Evolutionary conservation across 2,888 invertebrate species (phyloP), one percentile per base, ranked within the genome.

Genomic region (Lucinisca nassula): DNA sequence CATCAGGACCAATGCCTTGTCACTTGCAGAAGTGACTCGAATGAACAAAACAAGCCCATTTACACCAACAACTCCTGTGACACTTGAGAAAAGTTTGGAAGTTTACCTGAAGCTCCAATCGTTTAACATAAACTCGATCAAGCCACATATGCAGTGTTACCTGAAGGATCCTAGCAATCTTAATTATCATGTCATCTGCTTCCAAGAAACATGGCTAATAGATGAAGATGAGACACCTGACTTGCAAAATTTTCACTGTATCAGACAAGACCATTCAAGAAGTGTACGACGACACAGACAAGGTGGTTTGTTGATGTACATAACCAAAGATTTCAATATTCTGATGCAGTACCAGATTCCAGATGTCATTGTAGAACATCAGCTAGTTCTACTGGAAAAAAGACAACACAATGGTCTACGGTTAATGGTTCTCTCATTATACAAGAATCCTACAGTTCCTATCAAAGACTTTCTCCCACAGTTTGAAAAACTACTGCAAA

Each of bases 141-240:
- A 37, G 38, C 72, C 80, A 72, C 80, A 80, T 80, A 3, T 45
- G 12, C 30, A 51, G 24, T 73, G 51, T 30, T 49, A 49, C 49
- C 3, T 30, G 35, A 72, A 40, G 73, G 80, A 80, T 37, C 72
- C 45, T 45, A 35, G 4, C 35, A 30, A 72, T n/a, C 72, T 35
- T n/a, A 32, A 27, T 30, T 51, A 51, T 14, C 79, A 84, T 70
- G 40, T 84, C 24, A 67, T 80, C 30, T 84, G 84, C 38, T 24
- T 84, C 61, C 67, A 61, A 32, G 84, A 84, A 24, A 79, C 84
- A 30, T 84, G 84, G 84, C 75, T 84, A 21, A 80, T 24, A 38
- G 45, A 27, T 61, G 24, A 45, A 1, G 80, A 80, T 73, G 32
- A 45, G 10, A 49, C 51, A 32, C 80, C 80, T 35, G 73, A 80